phyloP scores from a whole-genome alignment of 2,113 vertebrate species.

The Loxodonta africana region DNA sequence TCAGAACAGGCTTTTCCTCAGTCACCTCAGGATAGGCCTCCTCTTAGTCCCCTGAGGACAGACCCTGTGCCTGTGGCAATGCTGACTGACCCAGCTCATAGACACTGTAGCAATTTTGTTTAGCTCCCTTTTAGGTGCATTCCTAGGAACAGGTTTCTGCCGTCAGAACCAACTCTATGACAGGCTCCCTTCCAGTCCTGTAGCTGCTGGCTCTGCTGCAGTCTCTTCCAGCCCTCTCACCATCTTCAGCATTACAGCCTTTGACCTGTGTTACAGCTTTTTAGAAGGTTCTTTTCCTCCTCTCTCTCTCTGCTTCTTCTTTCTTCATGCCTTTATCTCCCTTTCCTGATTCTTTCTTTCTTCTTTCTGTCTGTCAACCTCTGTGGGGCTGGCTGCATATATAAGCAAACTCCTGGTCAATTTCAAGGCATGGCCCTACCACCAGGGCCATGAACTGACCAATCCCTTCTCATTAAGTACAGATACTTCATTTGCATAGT shows the following conservation, averaged over 20 bases:
- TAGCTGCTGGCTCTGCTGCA: neutral
- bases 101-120: neutral
- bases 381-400: neutral
- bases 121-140: neutral
- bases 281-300: neutral
- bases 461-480: neutral
- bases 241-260: neutral
- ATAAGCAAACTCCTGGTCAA: neutral
- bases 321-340: too few relatives aligned
- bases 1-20: neutral
- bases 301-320: neutral
- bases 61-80: neutral
- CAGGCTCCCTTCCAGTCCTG: too few relatives aligned
- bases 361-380: neutral
- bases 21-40: neutral
- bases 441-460: neutral
- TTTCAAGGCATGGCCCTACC: neutral
- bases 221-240: neutral
- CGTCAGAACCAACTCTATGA: too few relatives aligned
- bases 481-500: neutral
- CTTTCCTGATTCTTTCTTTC: neutral
- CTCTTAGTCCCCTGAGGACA: neutral
- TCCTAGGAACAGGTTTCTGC: neutral
- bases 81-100: neutral
- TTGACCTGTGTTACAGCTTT: neutral